Evolutionary conservation across 23 tunicate genomes (phyloP).

Genomic region (Corella eumyota): DNA sequence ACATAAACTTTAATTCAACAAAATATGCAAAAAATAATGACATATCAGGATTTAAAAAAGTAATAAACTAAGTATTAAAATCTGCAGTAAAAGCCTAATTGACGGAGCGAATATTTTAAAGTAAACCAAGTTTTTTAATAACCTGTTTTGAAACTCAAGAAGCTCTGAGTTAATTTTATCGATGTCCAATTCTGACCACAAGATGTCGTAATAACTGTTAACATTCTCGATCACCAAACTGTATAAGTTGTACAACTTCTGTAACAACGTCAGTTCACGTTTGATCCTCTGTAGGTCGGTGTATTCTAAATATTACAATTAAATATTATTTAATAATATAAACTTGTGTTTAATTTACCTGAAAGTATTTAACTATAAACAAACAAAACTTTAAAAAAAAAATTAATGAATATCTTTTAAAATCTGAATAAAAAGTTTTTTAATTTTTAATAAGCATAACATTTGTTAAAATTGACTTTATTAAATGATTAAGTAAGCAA

Average conservation of each 20-base stretch:
- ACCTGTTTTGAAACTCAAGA: conserved; percentile 81
- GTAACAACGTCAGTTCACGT: conserved; percentile 57
- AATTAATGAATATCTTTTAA: background rate
- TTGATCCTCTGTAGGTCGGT: conserved; percentile 68
- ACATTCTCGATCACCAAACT: conserved; percentile 67
- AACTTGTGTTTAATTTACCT: background rate
- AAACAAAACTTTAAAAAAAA: background rate
- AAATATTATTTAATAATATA: no score
- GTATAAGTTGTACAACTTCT: conserved; percentile 77
- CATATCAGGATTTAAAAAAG: background rate
- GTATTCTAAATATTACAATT: conserved; percentile 24
- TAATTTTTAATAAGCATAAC: no score
- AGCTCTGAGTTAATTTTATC: conserved; percentile 72
- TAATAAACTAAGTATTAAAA: no score
- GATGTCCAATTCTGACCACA: conserved; percentile 82
- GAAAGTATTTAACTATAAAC: background rate
- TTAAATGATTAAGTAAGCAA: no score
- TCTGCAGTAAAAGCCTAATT: no score
- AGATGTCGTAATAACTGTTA: conserved; percentile 78
- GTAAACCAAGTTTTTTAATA: no score
- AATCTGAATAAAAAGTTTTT: background rate
- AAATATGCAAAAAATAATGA: background rate
- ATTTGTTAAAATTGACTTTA: no score
- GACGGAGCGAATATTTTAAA: no score
- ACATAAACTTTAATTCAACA: background rate